These are phyloP conservation scores for Okapia johnstoni DNA, from an alignment of 2,113 vertebrate genomes.

Conservation along the genomic window DNA sequence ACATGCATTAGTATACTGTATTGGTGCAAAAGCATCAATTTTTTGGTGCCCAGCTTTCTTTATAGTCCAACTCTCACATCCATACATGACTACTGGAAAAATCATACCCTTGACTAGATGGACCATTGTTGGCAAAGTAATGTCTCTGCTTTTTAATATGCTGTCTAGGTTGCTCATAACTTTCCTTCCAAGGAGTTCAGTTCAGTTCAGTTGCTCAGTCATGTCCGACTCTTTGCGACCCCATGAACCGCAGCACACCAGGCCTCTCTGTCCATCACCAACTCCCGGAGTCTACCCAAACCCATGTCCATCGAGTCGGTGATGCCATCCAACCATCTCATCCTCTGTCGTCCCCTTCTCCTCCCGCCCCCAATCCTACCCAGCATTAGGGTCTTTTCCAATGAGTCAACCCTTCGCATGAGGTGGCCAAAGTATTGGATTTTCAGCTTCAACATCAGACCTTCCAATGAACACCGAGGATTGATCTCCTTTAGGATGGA, in stretches of 20 bases:
- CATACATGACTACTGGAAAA: too few species aligned
- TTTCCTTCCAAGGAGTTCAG: too few species aligned
- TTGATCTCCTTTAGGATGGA: too few species aligned
- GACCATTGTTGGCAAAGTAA: too few species aligned
- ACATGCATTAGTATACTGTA: too few species aligned
- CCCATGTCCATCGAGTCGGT: not conserved
- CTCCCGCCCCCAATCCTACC: not conserved
- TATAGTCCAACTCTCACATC: too few species aligned
- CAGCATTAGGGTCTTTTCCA: not conserved
- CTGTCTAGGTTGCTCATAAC: too few species aligned
- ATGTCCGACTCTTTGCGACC: accelerated
- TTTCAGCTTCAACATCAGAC: not conserved
- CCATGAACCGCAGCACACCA: accelerated
- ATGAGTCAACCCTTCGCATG: not conserved
- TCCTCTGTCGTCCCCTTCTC: not conserved
- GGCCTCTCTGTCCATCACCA: not conserved
- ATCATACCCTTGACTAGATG: too few species aligned
- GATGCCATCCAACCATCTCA: not conserved
- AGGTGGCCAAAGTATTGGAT: not conserved
- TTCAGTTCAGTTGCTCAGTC: not conserved
- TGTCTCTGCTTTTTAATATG: too few species aligned
- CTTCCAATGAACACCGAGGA: not conserved
- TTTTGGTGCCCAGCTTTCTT: too few species aligned
- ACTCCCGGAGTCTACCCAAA: not conserved
- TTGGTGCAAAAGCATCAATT: too few species aligned